Evolutionary conservation across 2,113 vertebrate genomes (phyloP), one percentile per base, ranked within the genome.

Genomic region (Sinocyclocheilus grahami): DNA sequence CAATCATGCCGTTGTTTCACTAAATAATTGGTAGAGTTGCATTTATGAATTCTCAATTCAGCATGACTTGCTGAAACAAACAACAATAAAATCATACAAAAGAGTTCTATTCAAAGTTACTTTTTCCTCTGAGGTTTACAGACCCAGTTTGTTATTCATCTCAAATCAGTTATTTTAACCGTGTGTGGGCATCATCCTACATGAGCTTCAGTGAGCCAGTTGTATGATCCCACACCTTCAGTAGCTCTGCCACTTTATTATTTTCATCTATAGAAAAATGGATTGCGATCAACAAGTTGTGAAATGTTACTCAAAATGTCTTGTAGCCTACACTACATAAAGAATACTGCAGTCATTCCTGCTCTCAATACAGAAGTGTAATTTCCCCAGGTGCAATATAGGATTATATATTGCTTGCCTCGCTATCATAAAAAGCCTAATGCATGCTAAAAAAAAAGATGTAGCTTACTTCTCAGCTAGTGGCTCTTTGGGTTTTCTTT

Each of bases 111-210:
- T 55, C 24, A 20, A 55, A 78, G 27, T 58, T 78, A 37, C 58
- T 14, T 42, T 46, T n/a, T n/a, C n/a, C n/a, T n/a, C n/a, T n/a
- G n/a, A 18, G 46, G 1, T 78, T 55, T 78, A 20, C 48, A 78
- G 76, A 78, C 53, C 48, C 13, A 78, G 20, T 84, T 75, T 75
- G 11, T 84, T 84, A 42, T 76, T 84, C 53, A 84, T 76, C 39
- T 46, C 22, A 39, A n/a, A 78, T 78, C 33, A 39, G 82, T 62
- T 75, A 84, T 76, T 84, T 75, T 75, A 74, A 53, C 55, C 46
- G 1, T 2, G 53, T 60, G 53, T 78, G 53, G 77, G 77, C 48
- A 78, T 60, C 77, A 6, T 22, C 77, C 77, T 60, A 60, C 77
- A 14, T 55, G 8, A 78, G 77, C 11, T 33, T 60, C 30, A 55